Evolutionary conservation across 2,113 vertebrate genomes (phyloP).

Genomic region (Protobothrops flavoviridis): DNA sequence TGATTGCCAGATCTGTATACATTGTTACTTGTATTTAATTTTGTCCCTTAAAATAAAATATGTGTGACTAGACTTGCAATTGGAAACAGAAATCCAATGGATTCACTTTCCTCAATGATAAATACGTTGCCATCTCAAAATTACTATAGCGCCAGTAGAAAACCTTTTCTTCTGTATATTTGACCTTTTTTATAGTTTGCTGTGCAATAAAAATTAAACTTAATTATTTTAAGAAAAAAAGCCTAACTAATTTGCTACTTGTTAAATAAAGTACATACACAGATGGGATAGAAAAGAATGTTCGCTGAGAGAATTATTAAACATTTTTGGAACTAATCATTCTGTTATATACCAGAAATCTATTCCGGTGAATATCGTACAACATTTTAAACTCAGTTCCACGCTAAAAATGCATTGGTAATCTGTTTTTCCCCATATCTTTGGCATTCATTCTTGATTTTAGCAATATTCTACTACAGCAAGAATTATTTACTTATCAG

Average conservation of each 20-base stretch:
- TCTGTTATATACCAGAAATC: background rate
- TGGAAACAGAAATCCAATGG: background rate
- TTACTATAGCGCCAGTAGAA: background rate
- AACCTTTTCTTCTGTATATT: background rate
- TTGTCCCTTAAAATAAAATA: background rate
- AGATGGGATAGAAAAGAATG: background rate
- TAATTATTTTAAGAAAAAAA: background rate
- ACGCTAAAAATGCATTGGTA: constrained; percentile 10
- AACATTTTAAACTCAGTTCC: constrained; percentile 45
- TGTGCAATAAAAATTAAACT: background rate
- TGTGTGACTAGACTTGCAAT: background rate
- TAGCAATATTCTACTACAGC: constrained; percentile 38
- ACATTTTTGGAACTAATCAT: background rate
- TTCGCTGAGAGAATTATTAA: background rate
- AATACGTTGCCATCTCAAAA: background rate
- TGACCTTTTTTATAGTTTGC: background rate
- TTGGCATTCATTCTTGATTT: constrained; percentile 37
- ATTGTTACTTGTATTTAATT: background rate
- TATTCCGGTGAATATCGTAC: background rate
- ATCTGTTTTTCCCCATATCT: constrained; percentile 26
- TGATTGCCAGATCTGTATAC: background rate
- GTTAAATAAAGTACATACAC: background rate
- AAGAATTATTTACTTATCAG: constrained; percentile 28
- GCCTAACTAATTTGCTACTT: background rate
- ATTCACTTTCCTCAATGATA: background rate